Conservation (phyloP, 1,140 invertebrate species). For the Drosophila sp. region DNA sequence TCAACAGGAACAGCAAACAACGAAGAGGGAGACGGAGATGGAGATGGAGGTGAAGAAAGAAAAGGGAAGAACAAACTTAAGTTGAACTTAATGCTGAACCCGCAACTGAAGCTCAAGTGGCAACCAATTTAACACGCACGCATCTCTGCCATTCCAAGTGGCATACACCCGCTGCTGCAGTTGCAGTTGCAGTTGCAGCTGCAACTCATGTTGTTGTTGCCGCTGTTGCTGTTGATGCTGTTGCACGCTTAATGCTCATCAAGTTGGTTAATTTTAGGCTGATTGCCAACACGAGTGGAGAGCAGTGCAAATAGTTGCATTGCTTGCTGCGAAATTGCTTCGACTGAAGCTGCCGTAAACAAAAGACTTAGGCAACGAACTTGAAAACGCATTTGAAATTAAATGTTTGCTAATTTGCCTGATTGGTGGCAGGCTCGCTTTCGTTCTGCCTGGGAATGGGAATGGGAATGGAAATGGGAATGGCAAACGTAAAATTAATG, state of each 20-base stretch:
- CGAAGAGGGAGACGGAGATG: background rate
- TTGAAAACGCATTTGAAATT: conserved; percentile 65
- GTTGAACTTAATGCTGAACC: conserved; percentile 11
- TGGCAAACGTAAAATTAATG: background rate
- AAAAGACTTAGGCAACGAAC: conserved; percentile 78
- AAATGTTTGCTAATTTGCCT: conserved; percentile 78
- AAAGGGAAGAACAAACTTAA: conserved; percentile 4
- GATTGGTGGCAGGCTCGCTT: conserved; percentile 58
- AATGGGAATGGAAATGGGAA: conserved; percentile 1
- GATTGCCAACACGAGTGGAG: conserved; percentile 61
- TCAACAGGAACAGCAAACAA: conserved; percentile 7
- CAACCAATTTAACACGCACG: conserved; percentile 49
- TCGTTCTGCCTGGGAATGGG: conserved; percentile 23
- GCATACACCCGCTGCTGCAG: conserved; percentile 21
- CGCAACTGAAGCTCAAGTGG: conserved; percentile 29
- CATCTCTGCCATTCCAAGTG: conserved; percentile 21
- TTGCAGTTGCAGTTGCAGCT: conserved; percentile 4
- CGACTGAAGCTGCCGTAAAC: conserved; percentile 24
- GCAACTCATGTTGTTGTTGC: background rate
- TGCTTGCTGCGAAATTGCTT: background rate
- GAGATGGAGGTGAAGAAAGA: background rate
- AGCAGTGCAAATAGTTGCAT: conserved; percentile 46
- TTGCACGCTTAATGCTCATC: conserved; percentile 52
- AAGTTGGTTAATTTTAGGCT: conserved; percentile 74
- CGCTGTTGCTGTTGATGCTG: conserved; percentile 2